Base-by-base conservation (phyloP, 2,888 invertebrate species). In the Nymphalis polychloros region DNA sequence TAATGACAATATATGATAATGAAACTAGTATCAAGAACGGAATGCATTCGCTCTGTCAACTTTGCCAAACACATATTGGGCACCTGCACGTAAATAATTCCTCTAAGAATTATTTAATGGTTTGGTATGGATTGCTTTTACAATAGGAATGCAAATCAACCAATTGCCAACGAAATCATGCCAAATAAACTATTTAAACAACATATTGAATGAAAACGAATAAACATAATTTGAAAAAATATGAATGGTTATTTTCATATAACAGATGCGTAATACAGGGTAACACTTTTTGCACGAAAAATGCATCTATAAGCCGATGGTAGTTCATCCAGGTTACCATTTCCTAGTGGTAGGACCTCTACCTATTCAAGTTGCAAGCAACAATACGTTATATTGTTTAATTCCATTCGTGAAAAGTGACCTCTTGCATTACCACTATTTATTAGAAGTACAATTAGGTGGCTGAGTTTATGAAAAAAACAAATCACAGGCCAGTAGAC, bases 161-260 rank as follows among this genome's bases (percentile, higher is more conserved):
- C 68, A 52, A 66, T 69, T 88, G 88, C 88, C 88, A 88, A 80
- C 73, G 70, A 64, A 68, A 71, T 72, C 75, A 75, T 86, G 89
- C 87, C 76, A 76, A 71, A 67, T 78, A 79, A 80, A 81, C 78
- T 27, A 27, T 16, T 27, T 31, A 27, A 55, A 17, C 7, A n/a
- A 55, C 8, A 55, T 8, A 8, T 60, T 47, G 64, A 50, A 50
- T 20, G 47, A 47, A 20, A 16, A 17, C 13, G 47, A 57, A 60
- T 64, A 59, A 60, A 68, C 10, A 41, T 41, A 41, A 13, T 41
- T 41, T 4, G 13, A 41, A 10, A 2, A 13, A 13, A 13, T 10
- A 13, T 4, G 13, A 41, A 41, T 41, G 4, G 13, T 41, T 41
- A 13, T 13, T 41, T 41, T 41, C 1, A 41, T 41, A 13, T 1